Base-by-base conservation (phyloP, 2,113 vertebrate genomes). In the Ardeotis arabs region DNA sequence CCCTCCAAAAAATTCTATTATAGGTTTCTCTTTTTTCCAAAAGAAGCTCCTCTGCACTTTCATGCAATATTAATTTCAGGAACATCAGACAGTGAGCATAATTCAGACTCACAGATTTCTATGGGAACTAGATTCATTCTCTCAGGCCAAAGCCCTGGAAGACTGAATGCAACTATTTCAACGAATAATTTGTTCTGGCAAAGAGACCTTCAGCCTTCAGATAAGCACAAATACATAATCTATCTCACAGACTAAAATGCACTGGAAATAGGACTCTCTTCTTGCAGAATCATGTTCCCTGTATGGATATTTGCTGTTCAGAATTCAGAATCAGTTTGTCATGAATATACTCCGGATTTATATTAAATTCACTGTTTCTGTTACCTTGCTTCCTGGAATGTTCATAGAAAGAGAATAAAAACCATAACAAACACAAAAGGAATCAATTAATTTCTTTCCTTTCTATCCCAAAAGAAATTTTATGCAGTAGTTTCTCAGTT, bases 341-440 rank as follows among this genome's bases (percentile, higher is more conserved):
- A 64, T 85, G 3, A 87, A 86, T 64, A 74, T 62, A 49, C 8
- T 68, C 35, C 35, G 45, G 7, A 75, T 91, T 96, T 88, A 64
- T 81, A 78, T 58, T 45, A 82, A 76, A 95, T 56, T 85, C 17
- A 72, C 24, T 56, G 11, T 58, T 92, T 84, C 63, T 86, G 37
- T 88, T 92, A 91, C 78, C 90, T 95, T 92, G 21, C 12, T 82
- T 95, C 69, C 39, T 86, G 64, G 41, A 74, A 77, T 82, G 78
- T 78, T 80, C 78, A 88, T 37, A 76, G 69, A 73, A 82, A 77
- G 8, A 68, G 14, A 82, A 84, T 7, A 74, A 90, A 94, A 63
- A 0, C 7, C 14, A 24, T 60, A 72, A 76, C 50, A 90, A 56
- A 21, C 9, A 66, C 14, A 45, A 74, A 78, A 14, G 4, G 24